These are phyloP conservation scores for Hydrozoanthus gracilis DNA, from an alignment of 92 coral and sea anemone genomes.

Conservation along the genomic window DNA sequence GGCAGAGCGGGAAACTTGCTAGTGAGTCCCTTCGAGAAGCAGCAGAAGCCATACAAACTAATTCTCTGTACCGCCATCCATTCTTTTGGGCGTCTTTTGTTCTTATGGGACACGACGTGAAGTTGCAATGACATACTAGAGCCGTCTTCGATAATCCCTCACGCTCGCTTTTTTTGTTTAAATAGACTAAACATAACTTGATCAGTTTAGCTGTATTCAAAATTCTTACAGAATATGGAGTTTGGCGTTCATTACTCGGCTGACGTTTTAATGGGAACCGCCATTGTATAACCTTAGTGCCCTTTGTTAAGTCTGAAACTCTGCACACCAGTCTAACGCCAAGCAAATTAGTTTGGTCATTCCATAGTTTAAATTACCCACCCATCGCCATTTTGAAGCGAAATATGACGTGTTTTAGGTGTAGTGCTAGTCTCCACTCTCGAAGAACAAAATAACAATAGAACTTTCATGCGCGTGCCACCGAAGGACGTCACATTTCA, in stretches of 20 bases:
- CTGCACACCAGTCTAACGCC: not conserved
- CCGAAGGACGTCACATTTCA: too few species aligned
- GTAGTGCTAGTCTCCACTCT: too few species aligned
- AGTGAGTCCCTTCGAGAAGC: constrained; percentile 16
- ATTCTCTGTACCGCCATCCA: not conserved
- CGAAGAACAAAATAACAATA: too few species aligned
- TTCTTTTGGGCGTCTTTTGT: constrained; percentile 14
- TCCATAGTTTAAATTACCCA: too few species aligned
- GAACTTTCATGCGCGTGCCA: too few species aligned
- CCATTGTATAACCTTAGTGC: not conserved
- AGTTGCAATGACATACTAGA: not conserved
- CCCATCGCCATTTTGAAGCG: not conserved
- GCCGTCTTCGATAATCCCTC: not conserved
- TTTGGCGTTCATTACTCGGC: not conserved
- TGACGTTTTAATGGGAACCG: not conserved
- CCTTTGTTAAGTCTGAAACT: not conserved
- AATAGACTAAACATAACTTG: not conserved
- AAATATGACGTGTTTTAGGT: not conserved
- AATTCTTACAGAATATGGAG: not conserved
- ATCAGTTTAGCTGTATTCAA: not conserved
- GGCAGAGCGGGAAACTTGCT: constrained; percentile 6
- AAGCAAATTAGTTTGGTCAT: too few species aligned
- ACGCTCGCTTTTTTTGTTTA: not conserved
- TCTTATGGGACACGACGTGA: constrained; percentile 20
- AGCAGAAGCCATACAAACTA: not conserved